Evolutionary conservation across 2,113 vertebrate genomes (phyloP), one percentile per base, ranked within the genome.

Genomic region (Eudyptes chrysolophus): DNA sequence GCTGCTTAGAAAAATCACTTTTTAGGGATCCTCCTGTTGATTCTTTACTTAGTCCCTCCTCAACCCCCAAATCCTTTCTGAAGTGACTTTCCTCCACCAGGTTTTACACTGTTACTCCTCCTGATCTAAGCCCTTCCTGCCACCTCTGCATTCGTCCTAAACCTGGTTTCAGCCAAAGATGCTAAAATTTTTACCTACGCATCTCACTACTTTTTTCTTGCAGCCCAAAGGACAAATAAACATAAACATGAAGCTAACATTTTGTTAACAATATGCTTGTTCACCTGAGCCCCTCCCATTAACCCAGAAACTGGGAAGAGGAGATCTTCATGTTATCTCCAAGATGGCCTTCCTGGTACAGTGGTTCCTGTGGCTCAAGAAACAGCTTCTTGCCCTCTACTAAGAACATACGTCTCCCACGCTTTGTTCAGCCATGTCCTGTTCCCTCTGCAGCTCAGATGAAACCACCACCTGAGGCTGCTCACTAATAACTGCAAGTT

Each of bases 391-490:
- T 69, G 9, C 10, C 9, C 40, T 81, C 36, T 40, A 0, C 62
- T 30, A 21, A 36, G 27, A 4, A 0, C 16, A 13, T 0, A 1
- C 1, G 2, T 22, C 36, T 64, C 51, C 64, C 32, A 16, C 0
- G 0, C 3, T 76, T 58, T 25, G 8, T 10, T 54, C 46, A 62
- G 42, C 60, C 8, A 2, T 1, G 7, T 48, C 17, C 40, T 44
- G 7, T 8, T 34, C 51, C 32, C 34, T 52, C 64, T 57, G 24
- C 34, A 77, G 54, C 64, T 62, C 38, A 15, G 25, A 7, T 2
- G 5, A 81, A 27, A 13, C 12, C 26, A 7, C 72, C 30, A 0
- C 49, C 16, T 16, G 40, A 36, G 32, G 58, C 66, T 76, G 52
- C 44, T 72, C 29, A 1, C 58, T 26, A 12, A 13, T 9, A 7